Percentiles rank a stretch among this genome's conserved stretches.
Conservation (phyloP, 2,888 invertebrate genomes). For the Rutpela maculata region DNA sequence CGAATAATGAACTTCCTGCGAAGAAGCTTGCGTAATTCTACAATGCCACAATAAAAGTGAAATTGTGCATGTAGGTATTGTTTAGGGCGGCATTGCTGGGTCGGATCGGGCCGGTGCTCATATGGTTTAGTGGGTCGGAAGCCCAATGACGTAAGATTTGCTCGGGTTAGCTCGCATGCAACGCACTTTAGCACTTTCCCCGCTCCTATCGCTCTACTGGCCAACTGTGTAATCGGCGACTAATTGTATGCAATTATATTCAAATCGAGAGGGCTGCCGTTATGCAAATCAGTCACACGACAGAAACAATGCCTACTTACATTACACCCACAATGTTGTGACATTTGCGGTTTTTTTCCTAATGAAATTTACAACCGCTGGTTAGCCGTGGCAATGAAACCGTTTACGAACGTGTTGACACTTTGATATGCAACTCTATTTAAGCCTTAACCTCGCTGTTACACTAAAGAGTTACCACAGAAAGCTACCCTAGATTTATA, state of each 20-base stretch:
- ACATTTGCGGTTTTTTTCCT: constrained; percentile 43
- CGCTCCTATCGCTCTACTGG: constrained; percentile 65
- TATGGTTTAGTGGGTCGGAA: constrained; percentile 72
- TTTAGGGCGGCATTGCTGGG: constrained; percentile 59
- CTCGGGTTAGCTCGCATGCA: constrained; percentile 66
- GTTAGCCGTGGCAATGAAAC: constrained; percentile 42
- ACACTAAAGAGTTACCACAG: constrained; percentile 27
- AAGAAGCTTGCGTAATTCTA: constrained; percentile 45
- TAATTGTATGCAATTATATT: constrained; percentile 73
- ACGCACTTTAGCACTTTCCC: constrained; percentile 70
- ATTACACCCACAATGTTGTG: constrained; percentile 42
- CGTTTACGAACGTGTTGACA: constrained; percentile 31
- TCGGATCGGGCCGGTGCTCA: constrained; percentile 66
- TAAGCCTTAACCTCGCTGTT: constrained; percentile 37
- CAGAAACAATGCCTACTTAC: constrained; percentile 42
- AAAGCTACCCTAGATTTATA: constrained; percentile 32
- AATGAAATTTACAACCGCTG: constrained; percentile 39
- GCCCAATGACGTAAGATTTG: constrained; percentile 64
- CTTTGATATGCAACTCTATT: constrained; percentile 7
- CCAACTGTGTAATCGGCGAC: constrained; percentile 73
- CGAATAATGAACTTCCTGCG: constrained; percentile 57
- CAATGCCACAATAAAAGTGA: constrained; percentile 68
- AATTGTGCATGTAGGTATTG: constrained; percentile 64
- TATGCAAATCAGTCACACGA: constrained; percentile 67
- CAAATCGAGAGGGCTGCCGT: constrained; percentile 69